Evolutionary conservation across 2,888 invertebrate genomes (phyloP).

Genomic region (Tiliacea aurago): DNA sequence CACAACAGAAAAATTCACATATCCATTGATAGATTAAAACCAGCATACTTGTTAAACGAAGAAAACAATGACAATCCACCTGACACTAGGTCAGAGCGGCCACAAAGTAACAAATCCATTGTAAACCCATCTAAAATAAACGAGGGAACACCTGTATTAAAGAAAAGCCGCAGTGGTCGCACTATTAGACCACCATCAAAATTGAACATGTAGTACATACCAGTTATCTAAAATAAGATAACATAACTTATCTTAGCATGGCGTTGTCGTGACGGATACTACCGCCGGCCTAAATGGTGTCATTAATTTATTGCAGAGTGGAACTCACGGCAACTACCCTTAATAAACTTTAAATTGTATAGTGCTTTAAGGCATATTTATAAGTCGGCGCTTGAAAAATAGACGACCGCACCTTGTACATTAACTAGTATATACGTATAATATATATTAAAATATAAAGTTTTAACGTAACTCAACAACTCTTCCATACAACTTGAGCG

Average conservation of each 20-base stretch:
- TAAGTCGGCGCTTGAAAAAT: neutral
- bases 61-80: too few relatives aligned
- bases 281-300: neutral
- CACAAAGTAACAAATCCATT: too few relatives aligned
- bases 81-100: too few relatives aligned
- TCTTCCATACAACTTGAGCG: neutral
- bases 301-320: neutral
- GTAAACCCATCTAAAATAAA: too few relatives aligned
- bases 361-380: neutral
- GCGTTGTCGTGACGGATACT: neutral
- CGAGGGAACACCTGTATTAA: too few relatives aligned
- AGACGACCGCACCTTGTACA: neutral
- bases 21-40: too few relatives aligned
- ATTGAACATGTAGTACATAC: neutral
- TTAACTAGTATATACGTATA: neutral
- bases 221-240: neutral
- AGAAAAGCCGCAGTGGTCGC: neutral
- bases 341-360: neutral
- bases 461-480: too few relatives aligned
- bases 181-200: neutral
- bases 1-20: too few relatives aligned
- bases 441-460: neutral
- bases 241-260: neutral
- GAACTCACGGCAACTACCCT: too few relatives aligned
- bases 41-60: too few relatives aligned